phyloP scores from a whole-genome alignment of 2,113 vertebrate genomes.

The Marmota monax region DNA sequence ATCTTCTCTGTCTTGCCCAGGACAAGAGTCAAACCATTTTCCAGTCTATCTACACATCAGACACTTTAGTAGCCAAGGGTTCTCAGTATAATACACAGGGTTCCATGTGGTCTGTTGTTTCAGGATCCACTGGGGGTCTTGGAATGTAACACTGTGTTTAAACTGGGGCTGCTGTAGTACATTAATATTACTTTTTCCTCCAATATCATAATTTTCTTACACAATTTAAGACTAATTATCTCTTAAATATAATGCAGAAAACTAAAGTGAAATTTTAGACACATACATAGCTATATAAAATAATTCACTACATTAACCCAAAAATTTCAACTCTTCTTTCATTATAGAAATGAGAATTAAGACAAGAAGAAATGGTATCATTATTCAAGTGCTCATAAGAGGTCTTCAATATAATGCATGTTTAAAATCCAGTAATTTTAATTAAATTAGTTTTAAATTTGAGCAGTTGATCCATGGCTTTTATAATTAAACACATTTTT shows the following conservation, averaged over 20 bases:
- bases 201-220: not conserved
- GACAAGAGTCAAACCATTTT: not conserved
- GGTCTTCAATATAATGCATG: conserved; percentile 59
- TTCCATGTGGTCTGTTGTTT: not conserved
- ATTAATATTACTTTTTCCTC: conserved; percentile 27
- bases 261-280: conserved; percentile 20
- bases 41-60: not conserved
- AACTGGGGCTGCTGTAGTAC: not conserved
- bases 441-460: conserved; percentile 81
- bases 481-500: conserved; percentile 62
- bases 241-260: conserved; percentile 59
- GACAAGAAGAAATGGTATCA: conserved; percentile 69
- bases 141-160: not conserved
- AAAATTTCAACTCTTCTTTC: conserved; percentile 60
- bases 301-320: conserved; percentile 61
- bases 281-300: conserved; percentile 64
- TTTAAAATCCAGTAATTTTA: conserved; percentile 75
- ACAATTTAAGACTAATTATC: conserved; percentile 68
- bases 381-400: conserved; percentile 67
- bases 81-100: not conserved
- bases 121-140: not conserved
- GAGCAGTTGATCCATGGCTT: conserved; percentile 53
- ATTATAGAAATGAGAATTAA: conserved; percentile 71
- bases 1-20: not conserved
- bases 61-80: not conserved